These are phyloP conservation scores for Neotoma lepida DNA, from an alignment of 2,113 vertebrate genomes.

Conservation along the genomic window DNA sequence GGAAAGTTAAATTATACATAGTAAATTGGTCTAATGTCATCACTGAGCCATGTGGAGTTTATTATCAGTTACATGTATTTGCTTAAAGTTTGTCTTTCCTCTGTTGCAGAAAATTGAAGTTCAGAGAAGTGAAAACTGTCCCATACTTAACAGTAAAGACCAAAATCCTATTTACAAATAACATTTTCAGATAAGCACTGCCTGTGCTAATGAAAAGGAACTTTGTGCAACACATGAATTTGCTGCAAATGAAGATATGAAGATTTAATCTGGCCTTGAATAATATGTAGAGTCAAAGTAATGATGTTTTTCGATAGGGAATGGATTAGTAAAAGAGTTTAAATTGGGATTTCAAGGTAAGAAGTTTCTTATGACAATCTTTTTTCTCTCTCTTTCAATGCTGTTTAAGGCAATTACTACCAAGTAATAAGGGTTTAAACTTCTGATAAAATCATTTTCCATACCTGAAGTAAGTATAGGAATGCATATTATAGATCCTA, in stretches of 20 bases:
- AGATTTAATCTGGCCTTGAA: neutral
- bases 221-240: neutral
- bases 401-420: neutral
- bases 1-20: neutral
- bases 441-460: slow-evolving; percentile 4
- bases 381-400: slow-evolving; percentile 24
- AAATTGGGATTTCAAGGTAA: neutral
- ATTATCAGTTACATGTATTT: neutral
- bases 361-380: neutral
- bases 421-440: neutral
- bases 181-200: neutral
- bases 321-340: neutral
- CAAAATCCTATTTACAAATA: neutral
- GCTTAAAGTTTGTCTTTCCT: neutral
- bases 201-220: neutral
- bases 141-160: neutral
- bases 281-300: neutral
- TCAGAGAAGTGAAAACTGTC: neutral
- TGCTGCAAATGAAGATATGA: neutral
- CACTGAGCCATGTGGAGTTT: neutral
- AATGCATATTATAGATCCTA: neutral
- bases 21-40: neutral
- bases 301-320: neutral
- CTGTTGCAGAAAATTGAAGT: neutral
- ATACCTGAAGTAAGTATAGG: neutral